phyloP scores from a whole-genome alignment of 2,888 invertebrate genomes.

The Cryptosula pallasiana region DNA sequence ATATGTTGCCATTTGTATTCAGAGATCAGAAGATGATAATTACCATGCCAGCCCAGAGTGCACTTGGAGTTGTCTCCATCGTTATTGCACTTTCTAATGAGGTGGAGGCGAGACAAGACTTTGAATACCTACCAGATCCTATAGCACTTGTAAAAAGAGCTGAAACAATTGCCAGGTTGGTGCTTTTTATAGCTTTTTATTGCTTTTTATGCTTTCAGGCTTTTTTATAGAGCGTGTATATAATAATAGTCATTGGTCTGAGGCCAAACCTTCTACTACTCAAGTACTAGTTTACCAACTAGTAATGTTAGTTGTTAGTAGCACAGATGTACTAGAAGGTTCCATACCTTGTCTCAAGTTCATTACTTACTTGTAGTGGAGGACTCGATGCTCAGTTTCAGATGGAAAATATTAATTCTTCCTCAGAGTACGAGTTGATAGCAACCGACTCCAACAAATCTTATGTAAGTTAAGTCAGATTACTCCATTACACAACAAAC shows the following conservation, averaged over 20 bases:
- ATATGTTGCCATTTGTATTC: not conserved
- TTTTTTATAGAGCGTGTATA: too few relatives aligned
- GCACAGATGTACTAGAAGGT: too few relatives aligned
- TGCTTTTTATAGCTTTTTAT: too few relatives aligned
- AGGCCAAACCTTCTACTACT: too few relatives aligned
- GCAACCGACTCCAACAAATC: not conserved
- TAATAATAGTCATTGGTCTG: too few relatives aligned
- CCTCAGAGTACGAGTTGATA: not conserved
- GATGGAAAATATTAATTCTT: not conserved
- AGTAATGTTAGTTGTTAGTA: too few relatives aligned
- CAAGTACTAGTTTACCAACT: too few relatives aligned
- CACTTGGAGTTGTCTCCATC: not conserved
- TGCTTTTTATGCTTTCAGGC: too few relatives aligned
- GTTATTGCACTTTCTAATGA: not conserved
- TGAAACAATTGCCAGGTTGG: not conserved
- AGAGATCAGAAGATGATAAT: not conserved
- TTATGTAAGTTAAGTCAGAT: conserved; percentile 2
- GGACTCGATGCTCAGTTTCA: not conserved
- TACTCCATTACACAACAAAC: too few relatives aligned
- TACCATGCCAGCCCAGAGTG: not conserved
- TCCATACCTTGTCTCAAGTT: too few relatives aligned
- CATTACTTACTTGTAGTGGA: too few relatives aligned
- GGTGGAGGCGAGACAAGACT: not conserved
- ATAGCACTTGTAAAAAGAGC: not conserved
- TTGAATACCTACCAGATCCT: not conserved